Evolutionary conservation across 2,888 invertebrate genomes (phyloP).

Genomic region (Lasioglossum marginatum): DNA sequence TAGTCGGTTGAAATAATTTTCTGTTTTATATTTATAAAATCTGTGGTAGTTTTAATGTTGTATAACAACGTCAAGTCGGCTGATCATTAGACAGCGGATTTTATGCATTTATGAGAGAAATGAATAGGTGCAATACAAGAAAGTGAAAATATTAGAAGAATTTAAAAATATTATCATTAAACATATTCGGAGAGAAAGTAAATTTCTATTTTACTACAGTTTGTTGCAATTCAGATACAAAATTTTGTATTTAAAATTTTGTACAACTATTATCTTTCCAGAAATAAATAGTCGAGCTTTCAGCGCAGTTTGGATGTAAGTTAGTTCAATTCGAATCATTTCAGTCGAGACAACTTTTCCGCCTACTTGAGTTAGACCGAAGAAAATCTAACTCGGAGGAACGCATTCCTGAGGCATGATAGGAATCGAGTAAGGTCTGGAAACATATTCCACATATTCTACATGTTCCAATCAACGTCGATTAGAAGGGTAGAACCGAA

Average conservation of each 20-base stretch:
- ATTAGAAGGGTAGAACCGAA: constrained; percentile 13
- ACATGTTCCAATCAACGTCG: constrained; percentile 28
- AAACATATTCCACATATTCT: constrained; percentile 8
- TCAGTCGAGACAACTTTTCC: background rate
- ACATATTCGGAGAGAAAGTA: too few species aligned
- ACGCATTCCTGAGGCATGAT: background rate
- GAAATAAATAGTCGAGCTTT: background rate
- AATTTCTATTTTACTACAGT: too few species aligned
- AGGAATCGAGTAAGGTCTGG: background rate
- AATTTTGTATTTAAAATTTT: too few species aligned
- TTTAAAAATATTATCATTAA: too few species aligned
- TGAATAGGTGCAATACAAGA: too few species aligned
- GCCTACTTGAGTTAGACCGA: background rate
- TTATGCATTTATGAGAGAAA: too few species aligned
- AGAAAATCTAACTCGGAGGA: background rate
- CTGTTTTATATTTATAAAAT: too few species aligned
- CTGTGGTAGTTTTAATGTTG: background rate
- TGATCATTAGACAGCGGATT: background rate
- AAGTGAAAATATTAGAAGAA: too few species aligned
- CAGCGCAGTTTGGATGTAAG: background rate
- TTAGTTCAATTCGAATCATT: background rate
- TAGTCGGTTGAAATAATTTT: background rate
- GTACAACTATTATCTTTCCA: too few species aligned
- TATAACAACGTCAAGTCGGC: background rate
- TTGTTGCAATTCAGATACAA: too few species aligned